A percentile compares a stretch with the other conserved stretches of the same genome.
phyloP scores from a whole-genome alignment of 2,888 invertebrate species.

The Tinea pellionella region DNA sequence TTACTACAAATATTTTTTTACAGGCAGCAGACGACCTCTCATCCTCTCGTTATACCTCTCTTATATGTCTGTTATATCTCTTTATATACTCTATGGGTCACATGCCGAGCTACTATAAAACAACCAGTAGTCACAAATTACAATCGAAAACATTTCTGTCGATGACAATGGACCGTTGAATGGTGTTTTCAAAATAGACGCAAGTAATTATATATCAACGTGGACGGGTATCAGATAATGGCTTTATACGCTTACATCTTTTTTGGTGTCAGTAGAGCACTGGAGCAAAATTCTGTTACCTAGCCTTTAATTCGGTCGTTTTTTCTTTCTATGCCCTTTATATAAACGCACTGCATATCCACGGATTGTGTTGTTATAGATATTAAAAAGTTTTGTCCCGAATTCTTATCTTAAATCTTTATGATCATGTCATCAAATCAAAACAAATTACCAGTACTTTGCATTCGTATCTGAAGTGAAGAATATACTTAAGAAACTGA shows the following conservation, averaged over 20 bases:
- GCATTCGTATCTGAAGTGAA: neutral
- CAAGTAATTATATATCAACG: neutral
- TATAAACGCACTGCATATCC: neutral
- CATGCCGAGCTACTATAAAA: too few species aligned
- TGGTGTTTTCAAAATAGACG: neutral
- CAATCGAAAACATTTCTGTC: neutral
- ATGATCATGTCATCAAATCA: neutral
- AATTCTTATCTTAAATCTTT: neutral
- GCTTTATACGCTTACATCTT: neutral
- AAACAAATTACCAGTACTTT: neutral
- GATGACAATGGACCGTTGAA: neutral
- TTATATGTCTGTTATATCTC: too few species aligned
- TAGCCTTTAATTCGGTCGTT: slow-evolving; percentile 57
- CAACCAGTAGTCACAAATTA: too few species aligned
- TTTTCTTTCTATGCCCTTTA: slow-evolving; percentile 43
- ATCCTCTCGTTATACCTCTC: too few species aligned
- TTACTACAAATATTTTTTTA: too few species aligned
- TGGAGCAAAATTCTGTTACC: slow-evolving; percentile 59
- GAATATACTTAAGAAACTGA: neutral
- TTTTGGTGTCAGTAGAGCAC: slow-evolving; percentile 42
- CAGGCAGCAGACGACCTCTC: too few species aligned
- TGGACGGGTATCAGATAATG: neutral
- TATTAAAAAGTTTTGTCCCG: neutral
- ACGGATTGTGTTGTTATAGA: neutral
- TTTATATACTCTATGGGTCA: too few species aligned